phyloP scores from a whole-genome alignment of 2,888 invertebrate genomes.

The Pegoplata infirma region DNA sequence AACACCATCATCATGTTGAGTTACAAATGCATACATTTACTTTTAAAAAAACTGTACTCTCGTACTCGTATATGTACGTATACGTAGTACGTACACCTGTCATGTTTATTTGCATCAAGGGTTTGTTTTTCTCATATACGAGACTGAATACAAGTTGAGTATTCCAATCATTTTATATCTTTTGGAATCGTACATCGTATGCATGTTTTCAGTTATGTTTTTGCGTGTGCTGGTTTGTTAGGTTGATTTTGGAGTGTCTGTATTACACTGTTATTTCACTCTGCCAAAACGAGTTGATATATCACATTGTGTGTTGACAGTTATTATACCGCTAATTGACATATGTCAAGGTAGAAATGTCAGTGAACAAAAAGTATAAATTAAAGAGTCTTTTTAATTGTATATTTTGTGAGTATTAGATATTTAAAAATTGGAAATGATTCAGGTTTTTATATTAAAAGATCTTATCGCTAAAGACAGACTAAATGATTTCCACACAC shows the following conservation, averaged over 20 bases:
- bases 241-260: slow-evolving; percentile 4
- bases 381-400: slow-evolving; percentile 1
- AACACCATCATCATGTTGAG: background rate
- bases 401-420: too few relatives aligned
- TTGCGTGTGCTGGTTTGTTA: slow-evolving; percentile 24
- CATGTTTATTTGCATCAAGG: slow-evolving; percentile 39
- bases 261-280: background rate
- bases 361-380: slow-evolving; percentile 9
- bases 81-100: too few relatives aligned
- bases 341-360: slow-evolving; percentile 50
- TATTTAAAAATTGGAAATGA: too few relatives aligned
- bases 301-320: slow-evolving; percentile 56
- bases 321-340: slow-evolving; percentile 55
- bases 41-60: slow-evolving; percentile 27
- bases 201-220: slow-evolving; percentile 12
- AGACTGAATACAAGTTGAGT: background rate
- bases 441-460: too few relatives aligned
- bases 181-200: slow-evolving; percentile 1
- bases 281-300: slow-evolving; percentile 21
- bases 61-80: too few relatives aligned
- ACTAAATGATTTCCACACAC: too few relatives aligned
- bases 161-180: slow-evolving; percentile 28
- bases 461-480: too few relatives aligned
- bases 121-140: background rate
- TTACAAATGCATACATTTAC: slow-evolving; percentile 4